Evolutionary conservation across 2,888 invertebrate genomes (phyloP).

Genomic region (Smittia sp.): DNA sequence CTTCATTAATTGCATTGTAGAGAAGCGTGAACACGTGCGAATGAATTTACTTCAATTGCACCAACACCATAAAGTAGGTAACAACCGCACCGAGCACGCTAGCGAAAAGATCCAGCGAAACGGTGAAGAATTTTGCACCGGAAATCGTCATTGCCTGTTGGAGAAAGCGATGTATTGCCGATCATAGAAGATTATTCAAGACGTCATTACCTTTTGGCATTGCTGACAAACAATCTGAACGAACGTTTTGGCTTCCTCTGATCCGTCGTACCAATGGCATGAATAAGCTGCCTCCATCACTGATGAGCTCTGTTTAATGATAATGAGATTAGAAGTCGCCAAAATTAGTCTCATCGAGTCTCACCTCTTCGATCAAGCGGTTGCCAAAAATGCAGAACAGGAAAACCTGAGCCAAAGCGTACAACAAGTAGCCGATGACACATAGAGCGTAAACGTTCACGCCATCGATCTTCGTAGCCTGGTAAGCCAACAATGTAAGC

Average conservation of each 20-base stretch:
- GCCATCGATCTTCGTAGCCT: constrained; percentile 80
- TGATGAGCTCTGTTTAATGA: constrained; percentile 68
- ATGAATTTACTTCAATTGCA: constrained; percentile 70
- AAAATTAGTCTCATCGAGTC: constrained; percentile 38
- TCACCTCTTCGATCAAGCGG: constrained; percentile 80
- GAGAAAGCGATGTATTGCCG: too few relatives aligned
- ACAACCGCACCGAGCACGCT: constrained; percentile 85
- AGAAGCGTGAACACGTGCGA: background rate
- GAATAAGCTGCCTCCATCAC: constrained; percentile 91
- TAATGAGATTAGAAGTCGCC: constrained; percentile 33
- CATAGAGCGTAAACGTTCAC: constrained; percentile 75
- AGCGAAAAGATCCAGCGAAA: constrained; percentile 79
- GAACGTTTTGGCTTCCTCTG: constrained; percentile 86
- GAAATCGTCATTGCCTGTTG: constrained; percentile 80
- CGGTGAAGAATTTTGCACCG: constrained; percentile 85
- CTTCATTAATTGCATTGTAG: constrained; percentile 20
- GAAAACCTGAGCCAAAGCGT: constrained; percentile 80
- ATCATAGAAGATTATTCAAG: too few relatives aligned
- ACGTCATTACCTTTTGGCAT: constrained; percentile 76
- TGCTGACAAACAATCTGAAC: constrained; percentile 89
- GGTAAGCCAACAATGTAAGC: constrained; percentile 77
- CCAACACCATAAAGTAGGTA: constrained; percentile 89
- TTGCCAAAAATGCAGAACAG: constrained; percentile 86
- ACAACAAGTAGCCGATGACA: constrained; percentile 74
- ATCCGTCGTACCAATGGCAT: constrained; percentile 87